Conservation (phyloP, 1,140 invertebrate genomes). For the Ladona fulva region DNA sequence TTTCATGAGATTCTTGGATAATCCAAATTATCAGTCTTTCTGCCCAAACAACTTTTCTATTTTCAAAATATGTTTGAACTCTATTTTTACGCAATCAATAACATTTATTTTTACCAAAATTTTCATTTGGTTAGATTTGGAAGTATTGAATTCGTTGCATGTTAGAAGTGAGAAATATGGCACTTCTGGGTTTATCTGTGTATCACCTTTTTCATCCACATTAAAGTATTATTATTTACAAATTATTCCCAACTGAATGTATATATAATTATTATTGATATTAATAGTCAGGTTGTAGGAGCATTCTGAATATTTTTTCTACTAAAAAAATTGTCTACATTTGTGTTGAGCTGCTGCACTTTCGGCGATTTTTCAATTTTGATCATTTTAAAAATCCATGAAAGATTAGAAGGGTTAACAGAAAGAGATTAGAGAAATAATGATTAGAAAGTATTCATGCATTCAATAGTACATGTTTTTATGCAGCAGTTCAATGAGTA, state of each 20-base stretch:
- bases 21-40: background rate
- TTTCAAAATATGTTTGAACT: conserved; percentile 7
- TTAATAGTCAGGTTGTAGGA: too few relatives aligned
- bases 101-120: background rate
- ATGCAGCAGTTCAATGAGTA: too few relatives aligned
- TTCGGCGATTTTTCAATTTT: background rate
- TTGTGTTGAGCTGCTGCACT: background rate
- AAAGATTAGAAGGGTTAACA: too few relatives aligned
- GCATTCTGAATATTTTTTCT: too few relatives aligned
- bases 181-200: background rate
- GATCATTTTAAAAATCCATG: background rate
- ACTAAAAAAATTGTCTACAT: too few relatives aligned
- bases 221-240: background rate
- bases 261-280: too few relatives aligned
- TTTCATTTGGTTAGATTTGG: background rate
- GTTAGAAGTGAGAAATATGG: conserved; percentile 1
- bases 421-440: too few relatives aligned
- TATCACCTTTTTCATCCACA: background rate
- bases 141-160: conserved; percentile 10
- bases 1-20: background rate
- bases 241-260: background rate
- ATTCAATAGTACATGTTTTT: too few relatives aligned
- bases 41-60: background rate
- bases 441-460: too few relatives aligned
- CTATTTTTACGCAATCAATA: background rate